Evolutionary conservation across 2,888 invertebrate genomes (phyloP), one percentile per base, ranked within the genome.

Genomic region (Epinotia ramella): DNA sequence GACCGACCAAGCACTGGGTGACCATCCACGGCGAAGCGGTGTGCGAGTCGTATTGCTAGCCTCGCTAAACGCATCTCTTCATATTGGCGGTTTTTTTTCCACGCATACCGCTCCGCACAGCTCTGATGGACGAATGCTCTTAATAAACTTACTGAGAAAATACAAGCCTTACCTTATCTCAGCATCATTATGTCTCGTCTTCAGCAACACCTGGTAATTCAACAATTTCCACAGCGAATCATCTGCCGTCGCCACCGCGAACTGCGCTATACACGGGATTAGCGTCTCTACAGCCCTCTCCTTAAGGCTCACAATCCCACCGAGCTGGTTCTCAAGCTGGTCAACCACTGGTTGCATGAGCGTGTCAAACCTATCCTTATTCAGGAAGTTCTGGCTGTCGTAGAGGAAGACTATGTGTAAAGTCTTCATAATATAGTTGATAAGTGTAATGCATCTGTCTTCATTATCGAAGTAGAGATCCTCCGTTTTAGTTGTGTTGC

Each of bases 181-280:
- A 0, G 97, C 95, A 77, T 96, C 96, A 80, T 96, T 95, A 83
- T 97, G 96, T 77, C 98, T 95, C 0, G 98, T 97, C 93, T 99
- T 99, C 79, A 98, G 94, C 73, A 99, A 91, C 79, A 98, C 96
- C 87, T 98, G 98, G 88, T 98, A 98, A 87, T 98, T 98, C 78
- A 99, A 92, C 81, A 97, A 96, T 86, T 98, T 98, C 97, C 98
- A 98, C 44, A 98, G 89, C 0, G 97, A 96, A 87, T 99, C 98
- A 84, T 98, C 98, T 2, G 96, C 97, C 1, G 96, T 96, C 0
- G 97, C 97, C 13, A 97, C 96, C 0, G 97, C 97, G 83, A 99
- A 96, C 83, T 98, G 97, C 0, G 97, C 96, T 77, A 99, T 95
- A 84, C 98, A 97, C 0, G 97, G 97, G n/a, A 96, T 96, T 49